Conservation (phyloP, 2,888 invertebrate species). For the Cylindroiulus punctatus region DNA sequence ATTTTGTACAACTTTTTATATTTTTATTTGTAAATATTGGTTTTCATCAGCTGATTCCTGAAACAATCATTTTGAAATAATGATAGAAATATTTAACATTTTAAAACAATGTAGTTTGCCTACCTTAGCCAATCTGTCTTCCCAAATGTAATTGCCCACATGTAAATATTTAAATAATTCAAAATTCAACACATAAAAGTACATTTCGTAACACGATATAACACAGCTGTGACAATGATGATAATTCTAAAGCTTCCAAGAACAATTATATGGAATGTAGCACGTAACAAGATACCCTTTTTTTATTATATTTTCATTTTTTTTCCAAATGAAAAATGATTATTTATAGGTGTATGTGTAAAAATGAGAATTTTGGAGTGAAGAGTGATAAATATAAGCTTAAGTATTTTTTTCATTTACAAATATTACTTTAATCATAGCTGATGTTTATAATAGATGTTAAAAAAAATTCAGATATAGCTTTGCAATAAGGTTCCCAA, state of each 20-base stretch:
- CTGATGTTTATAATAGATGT: too few species aligned
- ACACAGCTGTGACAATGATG: background rate
- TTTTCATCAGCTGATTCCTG: background rate
- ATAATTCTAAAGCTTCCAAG: background rate
- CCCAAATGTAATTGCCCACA: background rate
- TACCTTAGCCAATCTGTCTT: background rate
- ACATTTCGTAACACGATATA: too few species aligned
- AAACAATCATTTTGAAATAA: background rate
- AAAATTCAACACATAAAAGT: too few species aligned
- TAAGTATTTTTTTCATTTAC: too few species aligned
- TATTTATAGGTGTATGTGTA: background rate
- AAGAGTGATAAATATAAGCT: too few species aligned
- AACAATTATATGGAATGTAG: background rate
- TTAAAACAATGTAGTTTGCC: background rate
- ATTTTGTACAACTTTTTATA: slow-evolving; percentile 36
- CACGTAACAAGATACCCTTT: background rate
- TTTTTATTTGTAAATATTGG: slow-evolving; percentile 37
- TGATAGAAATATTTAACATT: background rate
- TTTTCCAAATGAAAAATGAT: background rate
- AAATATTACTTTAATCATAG: too few species aligned
- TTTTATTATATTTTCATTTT: background rate
- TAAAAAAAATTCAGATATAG: too few species aligned
- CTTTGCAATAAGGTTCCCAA: too few species aligned
- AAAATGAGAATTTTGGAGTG: background rate
- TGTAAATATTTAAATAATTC: background rate